phyloP scores from a whole-genome alignment of 2,797 vertebrate species.

The Gymnocypris eckloni region DNA sequence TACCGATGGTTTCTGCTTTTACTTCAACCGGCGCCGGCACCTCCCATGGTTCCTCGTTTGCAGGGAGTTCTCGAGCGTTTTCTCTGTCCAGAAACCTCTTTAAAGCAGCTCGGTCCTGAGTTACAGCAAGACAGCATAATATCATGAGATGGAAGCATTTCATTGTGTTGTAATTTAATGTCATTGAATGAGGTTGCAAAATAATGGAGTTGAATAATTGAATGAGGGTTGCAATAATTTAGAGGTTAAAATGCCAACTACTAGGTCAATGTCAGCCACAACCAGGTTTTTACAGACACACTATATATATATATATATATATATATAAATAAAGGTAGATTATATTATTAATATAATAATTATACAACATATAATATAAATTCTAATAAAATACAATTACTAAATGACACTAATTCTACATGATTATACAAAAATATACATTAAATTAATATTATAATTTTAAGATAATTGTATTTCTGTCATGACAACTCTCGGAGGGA shows the following conservation, averaged over 20 bases:
- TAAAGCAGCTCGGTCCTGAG: conserved; percentile 67
- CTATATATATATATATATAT: no score
- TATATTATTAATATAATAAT: no score
- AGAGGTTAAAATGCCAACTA: not conserved
- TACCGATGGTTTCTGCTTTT: conserved; percentile 65
- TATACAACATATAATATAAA: no score
- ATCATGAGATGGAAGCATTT: not conserved
- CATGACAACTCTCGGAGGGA: no score
- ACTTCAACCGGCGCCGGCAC: conserved; percentile 72
- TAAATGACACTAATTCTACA: no score
- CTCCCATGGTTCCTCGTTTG: conserved; percentile 76
- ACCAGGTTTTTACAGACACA: not conserved
- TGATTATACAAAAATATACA: no score
- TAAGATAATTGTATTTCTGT: no score
- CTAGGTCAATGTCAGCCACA: not conserved
- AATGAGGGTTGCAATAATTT: not conserved
- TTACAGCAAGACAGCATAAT: conserved; percentile 1
- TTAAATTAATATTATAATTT: no score
- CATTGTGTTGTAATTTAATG: not conserved
- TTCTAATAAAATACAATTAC: no score
- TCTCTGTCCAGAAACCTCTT: conserved; percentile 71
- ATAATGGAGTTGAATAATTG: not conserved
- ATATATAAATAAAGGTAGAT: no score
- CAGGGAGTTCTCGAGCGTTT: conserved; percentile 74
- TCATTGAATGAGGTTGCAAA: not conserved